A percentile compares a stretch with the other conserved stretches of the same genome.
These are phyloP conservation scores for Falco biarmicus DNA, from an alignment of 2,797 vertebrate genomes.

Conservation along the genomic window DNA sequence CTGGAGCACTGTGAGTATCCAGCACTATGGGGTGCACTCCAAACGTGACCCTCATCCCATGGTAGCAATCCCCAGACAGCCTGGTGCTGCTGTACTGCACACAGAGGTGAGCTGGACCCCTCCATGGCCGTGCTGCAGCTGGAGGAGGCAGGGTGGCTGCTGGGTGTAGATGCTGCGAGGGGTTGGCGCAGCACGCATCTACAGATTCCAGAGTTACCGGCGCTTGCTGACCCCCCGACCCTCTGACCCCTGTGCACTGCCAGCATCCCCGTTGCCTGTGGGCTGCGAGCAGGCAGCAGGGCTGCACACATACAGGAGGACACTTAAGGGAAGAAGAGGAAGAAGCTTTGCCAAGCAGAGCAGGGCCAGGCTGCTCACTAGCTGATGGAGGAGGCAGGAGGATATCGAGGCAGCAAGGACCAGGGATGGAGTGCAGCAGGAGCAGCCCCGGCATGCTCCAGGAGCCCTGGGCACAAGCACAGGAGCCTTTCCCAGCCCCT, in stretches of 20 bases:
- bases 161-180: background rate
- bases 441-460: background rate
- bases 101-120: background rate
- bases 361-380: background rate
- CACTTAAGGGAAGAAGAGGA: background rate
- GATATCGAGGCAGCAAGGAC: background rate
- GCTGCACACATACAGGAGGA: background rate
- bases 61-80: background rate
- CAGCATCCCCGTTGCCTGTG: background rate
- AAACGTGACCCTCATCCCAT: fast-evolving
- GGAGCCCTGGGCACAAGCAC: background rate
- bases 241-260: no score
- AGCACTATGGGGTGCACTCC: background rate
- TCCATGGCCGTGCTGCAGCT: fast-evolving
- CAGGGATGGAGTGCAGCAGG: background rate
- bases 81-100: fast-evolving
- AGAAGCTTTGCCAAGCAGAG: background rate
- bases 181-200: fast-evolving
- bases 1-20: background rate
- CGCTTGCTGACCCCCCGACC: background rate
- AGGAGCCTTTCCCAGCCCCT: background rate
- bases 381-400: background rate
- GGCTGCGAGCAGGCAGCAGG: background rate
- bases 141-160: background rate
- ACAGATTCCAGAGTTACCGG: background rate